Evolutionary conservation across 2,797 vertebrate genomes (phyloP).

Genomic region (Neoniphon sammara): DNA sequence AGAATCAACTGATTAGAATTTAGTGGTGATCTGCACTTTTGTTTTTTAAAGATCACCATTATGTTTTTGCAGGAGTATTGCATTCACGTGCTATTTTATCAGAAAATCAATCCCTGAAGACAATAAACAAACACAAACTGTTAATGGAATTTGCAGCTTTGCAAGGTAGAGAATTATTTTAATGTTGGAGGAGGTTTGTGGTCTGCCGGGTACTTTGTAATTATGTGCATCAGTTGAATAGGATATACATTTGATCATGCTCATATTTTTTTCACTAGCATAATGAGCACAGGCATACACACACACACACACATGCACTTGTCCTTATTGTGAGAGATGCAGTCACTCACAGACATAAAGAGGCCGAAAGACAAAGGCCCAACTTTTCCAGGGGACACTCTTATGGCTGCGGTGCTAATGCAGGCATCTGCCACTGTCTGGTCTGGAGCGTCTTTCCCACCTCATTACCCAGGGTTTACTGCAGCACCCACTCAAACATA

Average conservation of each 20-base stretch:
- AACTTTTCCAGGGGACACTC: slow-evolving; percentile 87
- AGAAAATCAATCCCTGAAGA: too few species aligned
- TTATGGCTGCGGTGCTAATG: slow-evolving; percentile 91
- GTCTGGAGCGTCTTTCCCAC: slow-evolving; percentile 74
- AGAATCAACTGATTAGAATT: too few species aligned
- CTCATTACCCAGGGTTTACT: slow-evolving; percentile 69
- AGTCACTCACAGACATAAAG: slow-evolving; percentile 73
- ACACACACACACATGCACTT: neutral
- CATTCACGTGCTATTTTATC: too few species aligned
- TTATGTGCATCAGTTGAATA: neutral
- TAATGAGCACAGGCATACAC: slow-evolving; percentile 76
- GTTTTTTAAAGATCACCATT: too few species aligned
- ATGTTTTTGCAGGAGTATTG: too few species aligned
- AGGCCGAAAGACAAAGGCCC: slow-evolving; percentile 84
- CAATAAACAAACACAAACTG: too few species aligned
- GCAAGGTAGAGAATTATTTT: slow-evolving; percentile 9
- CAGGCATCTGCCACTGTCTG: slow-evolving; percentile 94
- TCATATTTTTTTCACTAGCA: slow-evolving; percentile 46
- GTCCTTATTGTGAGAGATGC: slow-evolving; percentile 50
- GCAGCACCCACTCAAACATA: slow-evolving; percentile 69
- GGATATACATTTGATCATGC: slow-evolving; percentile 17
- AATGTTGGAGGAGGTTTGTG: neutral
- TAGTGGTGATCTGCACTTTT: too few species aligned
- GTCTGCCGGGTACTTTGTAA: neutral
- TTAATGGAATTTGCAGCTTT: neutral